These are phyloP conservation scores for Trichonephila inaurata DNA, from an alignment of 1,140 invertebrate genomes.

Conservation along the genomic window DNA sequence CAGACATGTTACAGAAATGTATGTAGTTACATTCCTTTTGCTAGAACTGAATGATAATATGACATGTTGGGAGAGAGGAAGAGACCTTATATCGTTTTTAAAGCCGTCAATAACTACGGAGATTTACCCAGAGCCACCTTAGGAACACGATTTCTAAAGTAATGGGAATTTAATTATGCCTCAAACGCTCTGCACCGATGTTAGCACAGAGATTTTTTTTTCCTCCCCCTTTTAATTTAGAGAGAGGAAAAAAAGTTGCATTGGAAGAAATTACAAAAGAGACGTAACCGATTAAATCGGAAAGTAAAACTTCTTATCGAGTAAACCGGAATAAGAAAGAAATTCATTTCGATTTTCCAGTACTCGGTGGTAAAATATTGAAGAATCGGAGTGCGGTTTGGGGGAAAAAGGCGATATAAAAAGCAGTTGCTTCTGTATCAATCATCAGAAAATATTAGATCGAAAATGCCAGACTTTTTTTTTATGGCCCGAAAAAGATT, in stretches of 20 bases:
- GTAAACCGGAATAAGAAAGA: background rate
- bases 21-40: background rate
- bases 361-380: constrained; percentile 13
- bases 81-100: constrained; percentile 1
- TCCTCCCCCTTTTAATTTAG: background rate
- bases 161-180: constrained; percentile 56
- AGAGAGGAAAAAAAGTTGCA: background rate
- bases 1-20: background rate
- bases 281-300: background rate
- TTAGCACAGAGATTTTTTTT: background rate
- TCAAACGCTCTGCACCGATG: background rate
- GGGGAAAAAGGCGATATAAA: background rate
- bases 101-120: constrained; percentile 6
- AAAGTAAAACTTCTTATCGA: constrained; percentile 6
- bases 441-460: background rate
- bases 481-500: background rate
- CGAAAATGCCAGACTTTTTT: background rate
- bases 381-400: background rate
- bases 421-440: background rate
- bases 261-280: background rate
- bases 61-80: background rate
- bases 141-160: constrained; percentile 31
- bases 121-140: background rate
- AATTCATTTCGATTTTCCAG: constrained; percentile 22
- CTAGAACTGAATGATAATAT: background rate